Evolutionary conservation across 1,140 invertebrate species (phyloP).

Genomic region (Marisa cornuarietis): DNA sequence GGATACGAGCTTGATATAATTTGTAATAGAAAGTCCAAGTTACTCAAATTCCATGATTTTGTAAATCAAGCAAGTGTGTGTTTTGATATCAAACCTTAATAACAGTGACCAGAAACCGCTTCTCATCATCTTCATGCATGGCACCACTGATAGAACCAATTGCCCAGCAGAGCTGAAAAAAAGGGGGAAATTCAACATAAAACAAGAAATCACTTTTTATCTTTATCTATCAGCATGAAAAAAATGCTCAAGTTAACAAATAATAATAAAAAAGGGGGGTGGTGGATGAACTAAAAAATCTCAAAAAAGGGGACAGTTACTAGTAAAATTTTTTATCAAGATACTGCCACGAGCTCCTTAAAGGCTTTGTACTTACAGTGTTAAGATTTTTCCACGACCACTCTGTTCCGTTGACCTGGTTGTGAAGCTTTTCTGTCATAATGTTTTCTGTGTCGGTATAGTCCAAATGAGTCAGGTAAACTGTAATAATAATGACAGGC

Average conservation of each 20-base stretch:
- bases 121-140: slow-evolving; percentile 99
- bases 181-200: neutral
- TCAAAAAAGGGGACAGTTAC: neutral
- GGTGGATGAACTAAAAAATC: neutral
- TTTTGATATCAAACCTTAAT: slow-evolving; percentile 77
- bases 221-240: neutral
- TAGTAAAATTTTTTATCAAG: neutral
- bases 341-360: neutral
- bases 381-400: slow-evolving; percentile 99
- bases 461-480: slow-evolving; percentile 99
- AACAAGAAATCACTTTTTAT: neutral
- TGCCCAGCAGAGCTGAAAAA: slow-evolving; percentile 91
- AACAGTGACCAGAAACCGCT: slow-evolving; percentile 98
- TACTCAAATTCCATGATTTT: too few species aligned
- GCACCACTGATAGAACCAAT: slow-evolving; percentile 99
- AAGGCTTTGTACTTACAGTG: slow-evolving; percentile 72
- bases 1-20: neutral
- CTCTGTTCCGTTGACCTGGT: slow-evolving; percentile 98
- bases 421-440: slow-evolving; percentile 99
- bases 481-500: slow-evolving; percentile 63
- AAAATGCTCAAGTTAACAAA: neutral
- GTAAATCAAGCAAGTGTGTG: too few species aligned
- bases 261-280: neutral
- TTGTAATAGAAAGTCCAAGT: neutral
- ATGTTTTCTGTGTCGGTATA: slow-evolving; percentile 97